Conservation (phyloP, 1,140 invertebrate species). For the Nebria ingens region DNA sequence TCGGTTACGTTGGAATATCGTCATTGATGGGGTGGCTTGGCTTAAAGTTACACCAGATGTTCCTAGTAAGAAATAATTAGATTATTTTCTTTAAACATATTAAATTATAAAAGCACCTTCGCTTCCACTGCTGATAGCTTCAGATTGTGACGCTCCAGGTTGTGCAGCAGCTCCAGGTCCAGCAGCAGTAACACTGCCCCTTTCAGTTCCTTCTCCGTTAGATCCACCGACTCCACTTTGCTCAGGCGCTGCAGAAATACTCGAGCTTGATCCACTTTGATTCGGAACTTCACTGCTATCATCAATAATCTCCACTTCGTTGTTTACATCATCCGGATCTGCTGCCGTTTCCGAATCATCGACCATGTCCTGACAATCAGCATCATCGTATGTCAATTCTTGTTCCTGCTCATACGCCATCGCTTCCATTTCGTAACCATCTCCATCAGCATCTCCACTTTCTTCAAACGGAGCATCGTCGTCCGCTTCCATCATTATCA, state of each 20-base stretch:
- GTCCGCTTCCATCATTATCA: conserved; percentile 12
- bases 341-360: conserved; percentile 28
- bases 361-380: conserved; percentile 36
- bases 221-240: conserved; percentile 13
- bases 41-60: conserved; percentile 27
- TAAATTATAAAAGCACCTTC: conserved; percentile 25
- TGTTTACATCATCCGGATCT: conserved; percentile 32
- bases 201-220: conserved; percentile 1
- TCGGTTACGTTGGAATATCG: conserved; percentile 26
- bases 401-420: conserved; percentile 25
- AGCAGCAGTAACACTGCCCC: conserved; percentile 1
- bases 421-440: conserved; percentile 34
- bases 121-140: conserved; percentile 46
- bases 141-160: conserved; percentile 32
- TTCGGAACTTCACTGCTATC: conserved; percentile 50
- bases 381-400: conserved; percentile 32
- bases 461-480: conserved; percentile 23
- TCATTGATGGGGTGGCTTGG: conserved; percentile 33
- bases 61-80: conserved; percentile 1
- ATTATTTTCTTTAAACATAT: not conserved
- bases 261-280: conserved; percentile 33
- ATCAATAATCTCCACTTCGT: conserved; percentile 57
- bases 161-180: conserved; percentile 28
- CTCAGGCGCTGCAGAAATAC: conserved; percentile 12
- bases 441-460: conserved; percentile 30